Base-by-base conservation (phyloP, 2,797 vertebrate genomes). In the Ispidina lecontei region DNA sequence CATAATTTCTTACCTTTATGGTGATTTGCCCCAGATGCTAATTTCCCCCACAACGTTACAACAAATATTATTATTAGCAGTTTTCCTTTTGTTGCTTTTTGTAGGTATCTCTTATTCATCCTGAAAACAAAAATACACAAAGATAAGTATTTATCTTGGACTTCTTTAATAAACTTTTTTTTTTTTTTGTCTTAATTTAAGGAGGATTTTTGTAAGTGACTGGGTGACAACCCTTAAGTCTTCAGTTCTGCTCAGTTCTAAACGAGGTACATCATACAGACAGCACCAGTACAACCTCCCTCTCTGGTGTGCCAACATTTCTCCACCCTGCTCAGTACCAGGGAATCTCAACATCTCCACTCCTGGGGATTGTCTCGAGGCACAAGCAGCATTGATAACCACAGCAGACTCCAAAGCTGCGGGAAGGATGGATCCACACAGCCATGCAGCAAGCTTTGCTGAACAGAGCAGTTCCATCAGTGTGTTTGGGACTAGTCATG, bases 71-170 rank as follows among this genome's bases (percentile, higher is more conserved):
- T 98, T 95, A 99, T 97, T 93, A 99, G 98, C 95, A 99, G 97
- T 97, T 98, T 98, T 96, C 98, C 98, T 98, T 98, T 98, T 97
- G 98, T 98, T 98, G 98, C 97, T 97, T 98, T 98, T 97, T 98
- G 98, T 87, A 97, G 96, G 96, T 98, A 98, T 97, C 98, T 98
- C 97, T 98, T 98, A 98, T 97, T 99, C 99, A 99, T 99, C 98
- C 99, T 99, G 97, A 35, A 93, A 96, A 90, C 52, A 79, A 96
- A 94, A 97, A 91, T 43, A 82, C n/a, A 95, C n/a, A 87, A 91
- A 91, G 78, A 44, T 94, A 76, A 96, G 47, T 65, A 72, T 65
- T 81, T 72, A 43, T 37, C 31, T 67, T 74, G 73, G 33, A 31
- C 8, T 75, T 58, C 22, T 74, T 87, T 23, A 76, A 65, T 94